Conservation (phyloP, 2,888 invertebrate species). For the Pimpla rufipes region DNA sequence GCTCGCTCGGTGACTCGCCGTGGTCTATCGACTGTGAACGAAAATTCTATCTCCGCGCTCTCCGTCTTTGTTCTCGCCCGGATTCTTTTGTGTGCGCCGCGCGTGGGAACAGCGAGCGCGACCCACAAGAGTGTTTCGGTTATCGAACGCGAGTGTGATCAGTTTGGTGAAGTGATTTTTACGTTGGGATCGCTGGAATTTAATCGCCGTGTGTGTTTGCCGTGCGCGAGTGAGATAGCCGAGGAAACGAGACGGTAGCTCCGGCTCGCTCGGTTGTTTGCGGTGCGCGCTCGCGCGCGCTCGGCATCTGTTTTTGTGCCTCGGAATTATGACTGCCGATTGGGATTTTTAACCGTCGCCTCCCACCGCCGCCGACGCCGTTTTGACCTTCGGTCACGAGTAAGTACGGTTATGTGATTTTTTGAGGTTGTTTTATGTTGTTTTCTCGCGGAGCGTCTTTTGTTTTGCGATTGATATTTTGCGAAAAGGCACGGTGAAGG, state of each 20-base stretch:
- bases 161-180: not conserved
- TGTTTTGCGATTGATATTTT: no score
- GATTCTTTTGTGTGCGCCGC: not conserved
- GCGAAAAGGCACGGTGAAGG: no score
- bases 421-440: not conserved
- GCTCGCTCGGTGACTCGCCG: no score
- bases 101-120: not conserved
- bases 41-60: not conserved
- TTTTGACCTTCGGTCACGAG: not conserved
- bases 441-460: not conserved
- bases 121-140: not conserved
- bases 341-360: conserved; percentile 19
- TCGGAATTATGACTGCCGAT: not conserved
- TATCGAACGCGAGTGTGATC: conserved; percentile 1
- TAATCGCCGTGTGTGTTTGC: not conserved
- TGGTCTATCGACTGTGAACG: not conserved
- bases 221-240: not conserved
- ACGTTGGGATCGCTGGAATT: not conserved
- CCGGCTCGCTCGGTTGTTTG: no score
- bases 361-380: not conserved
- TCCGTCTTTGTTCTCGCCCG: not conserved
- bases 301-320: not conserved
- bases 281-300: no score
- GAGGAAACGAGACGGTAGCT: no score
- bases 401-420: not conserved